Base-by-base conservation (phyloP, 1,140 invertebrate species). In the Achroia grisella region DNA sequence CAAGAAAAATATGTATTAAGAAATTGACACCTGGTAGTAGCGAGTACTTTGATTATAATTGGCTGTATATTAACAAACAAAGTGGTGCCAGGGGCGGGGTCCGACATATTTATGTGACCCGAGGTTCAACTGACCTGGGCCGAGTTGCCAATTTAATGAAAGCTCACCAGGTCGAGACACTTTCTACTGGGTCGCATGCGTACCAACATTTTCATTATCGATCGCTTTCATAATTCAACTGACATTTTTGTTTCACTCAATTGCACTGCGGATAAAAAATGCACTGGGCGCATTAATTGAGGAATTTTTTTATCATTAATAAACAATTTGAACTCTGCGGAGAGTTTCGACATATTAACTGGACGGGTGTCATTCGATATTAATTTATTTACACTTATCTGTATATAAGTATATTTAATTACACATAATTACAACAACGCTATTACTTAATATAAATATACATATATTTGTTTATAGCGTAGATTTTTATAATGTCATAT, bases 61-160 rank as follows among this genome's bases (percentile, higher is more conserved):
- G 80, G 80, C 80, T 80, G 73, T 79, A 84, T 82, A 73, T 82
- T 80, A 75, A 80, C 71, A 76, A 80, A 79, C 72, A 71, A 70
- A 81, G 71, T 80, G 65, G 63, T 64, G 67, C 60, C 65, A 60
- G 67, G 70, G 71, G 74, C 76, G 60, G 58, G 50, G 59, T 63
- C 55, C 52, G 73, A 71, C 76, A 79, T 85, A 71, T 85, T 85
- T 85, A 82, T 75, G 75, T 64, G 61, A 62, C 63, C 66, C 56
- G 46, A 56, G 49, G 50, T 52, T 52, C 58, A 50, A 53, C 52
- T 79, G 77, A 78, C 77, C 76, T 57, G 69, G 48, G 61, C 59
- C 17, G 17, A 64, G 17, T 72, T 68, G 61, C 65, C 69, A 70
- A 70, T 63, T 71, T 73, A 76, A 75, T 59, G 77, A 79, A 79